Evolutionary conservation across 2,797 vertebrate genomes (phyloP), one percentile per base, ranked within the genome.

Genomic region (Microhierax caerulescens): DNA sequence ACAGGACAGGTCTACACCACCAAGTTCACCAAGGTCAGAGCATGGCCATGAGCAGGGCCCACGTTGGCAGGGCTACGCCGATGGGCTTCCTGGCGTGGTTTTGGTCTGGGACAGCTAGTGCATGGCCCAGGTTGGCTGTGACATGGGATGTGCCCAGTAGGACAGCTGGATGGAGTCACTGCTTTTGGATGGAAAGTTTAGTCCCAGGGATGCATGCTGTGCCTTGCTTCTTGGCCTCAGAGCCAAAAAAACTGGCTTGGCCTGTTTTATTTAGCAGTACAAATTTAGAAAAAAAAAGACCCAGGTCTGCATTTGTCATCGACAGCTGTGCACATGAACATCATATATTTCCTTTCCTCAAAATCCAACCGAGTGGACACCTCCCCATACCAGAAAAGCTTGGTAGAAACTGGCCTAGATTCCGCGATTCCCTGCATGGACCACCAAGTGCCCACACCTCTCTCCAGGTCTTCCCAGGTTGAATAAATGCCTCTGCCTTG

Each of bases 191-290:
- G 32, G 25, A 64, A 78, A 54, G 34, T 37, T 92, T 10, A 74
- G 72, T 59, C 34, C 73, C 32, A 3, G 30, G 67, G 67, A 41
- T 48, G 39, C 41, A 2, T 56, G 82, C 60, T 85, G 60, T 91
- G 77, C 70, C 84, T 91, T 87, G 59, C 50, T 79, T 36, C 59
- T 65, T 34, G 39, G 72, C 85, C 73, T 54, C 45, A 5, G 76
- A 90, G 70, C 12, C 59, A 76, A 43, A 94, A 94, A 95, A 93
- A 88, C 79, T 92, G 69, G 69, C 92, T 88, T 50, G 61, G 65
- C 80, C 57, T 81, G 53, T 85, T 95, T 78, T 27, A 81, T 54
- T 56, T 68, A 93, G 64, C 61, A 84, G 88, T 32, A 64, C 19
- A 60, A 30, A 93, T 48, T 34, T 30, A 67, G 78, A 30, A 85